A percentile compares a stretch with the other conserved stretches of the same genome.
phyloP scores from a whole-genome alignment of 2,888 invertebrate genomes.

The Amaurobius ferox region DNA sequence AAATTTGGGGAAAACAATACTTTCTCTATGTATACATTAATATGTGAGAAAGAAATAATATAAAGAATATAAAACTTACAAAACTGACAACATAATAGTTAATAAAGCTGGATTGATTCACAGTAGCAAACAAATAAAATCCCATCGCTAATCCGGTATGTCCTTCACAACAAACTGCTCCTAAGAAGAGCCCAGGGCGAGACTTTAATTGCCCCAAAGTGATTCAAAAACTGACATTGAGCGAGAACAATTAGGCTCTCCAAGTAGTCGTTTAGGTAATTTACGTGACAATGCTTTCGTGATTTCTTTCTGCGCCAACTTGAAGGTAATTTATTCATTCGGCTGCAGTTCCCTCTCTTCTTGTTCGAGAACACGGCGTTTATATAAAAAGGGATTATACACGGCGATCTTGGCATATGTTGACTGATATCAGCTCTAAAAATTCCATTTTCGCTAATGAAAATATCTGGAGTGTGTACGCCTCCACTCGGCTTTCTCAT shows the following conservation, averaged over 20 bases:
- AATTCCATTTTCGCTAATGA: too few relatives aligned
- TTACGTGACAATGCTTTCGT: slow-evolving; percentile 56
- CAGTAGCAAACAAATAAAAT: neutral
- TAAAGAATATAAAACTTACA: too few relatives aligned
- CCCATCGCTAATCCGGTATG: slow-evolving; percentile 13
- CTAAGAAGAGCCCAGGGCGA: slow-evolving; percentile 18
- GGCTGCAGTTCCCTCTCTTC: neutral
- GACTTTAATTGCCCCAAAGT: slow-evolving; percentile 34
- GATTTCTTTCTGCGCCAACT: slow-evolving; percentile 24
- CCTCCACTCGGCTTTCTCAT: too few relatives aligned
- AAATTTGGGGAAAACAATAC: too few relatives aligned
- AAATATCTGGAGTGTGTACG: too few relatives aligned
- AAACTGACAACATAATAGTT: too few relatives aligned
- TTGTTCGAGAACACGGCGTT: neutral
- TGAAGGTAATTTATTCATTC: slow-evolving; percentile 32
- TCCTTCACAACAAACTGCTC: slow-evolving; percentile 31
- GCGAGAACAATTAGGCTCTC: slow-evolving; percentile 28
- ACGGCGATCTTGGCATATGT: too few relatives aligned
- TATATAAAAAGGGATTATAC: neutral
- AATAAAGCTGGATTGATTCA: too few relatives aligned
- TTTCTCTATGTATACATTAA: too few relatives aligned
- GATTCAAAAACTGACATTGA: slow-evolving; percentile 53
- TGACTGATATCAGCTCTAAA: too few relatives aligned
- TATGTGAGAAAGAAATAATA: too few relatives aligned
- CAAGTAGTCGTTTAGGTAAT: slow-evolving; percentile 28